Conservation (phyloP, 2,888 invertebrate genomes). For the Athalia rosae region DNA sequence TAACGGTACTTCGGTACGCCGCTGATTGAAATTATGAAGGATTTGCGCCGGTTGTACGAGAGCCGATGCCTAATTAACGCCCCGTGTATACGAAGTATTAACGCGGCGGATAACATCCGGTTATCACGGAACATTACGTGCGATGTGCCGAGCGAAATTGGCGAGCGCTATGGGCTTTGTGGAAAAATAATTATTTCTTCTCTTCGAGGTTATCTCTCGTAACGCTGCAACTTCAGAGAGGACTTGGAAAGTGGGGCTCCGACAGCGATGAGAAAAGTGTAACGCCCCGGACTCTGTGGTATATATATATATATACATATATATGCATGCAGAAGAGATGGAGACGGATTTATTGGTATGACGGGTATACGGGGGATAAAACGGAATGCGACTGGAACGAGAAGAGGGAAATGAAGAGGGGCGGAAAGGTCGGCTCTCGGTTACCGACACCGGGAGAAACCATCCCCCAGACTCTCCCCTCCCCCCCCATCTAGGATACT, state of each 20-base stretch:
- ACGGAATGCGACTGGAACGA: background rate
- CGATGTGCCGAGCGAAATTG: too few species aligned
- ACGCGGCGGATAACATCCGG: background rate
- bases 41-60: background rate
- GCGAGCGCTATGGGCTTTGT: too few species aligned
- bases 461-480: slow-evolving; percentile 11
- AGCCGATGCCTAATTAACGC: slow-evolving; percentile 9
- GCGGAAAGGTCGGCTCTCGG: background rate
- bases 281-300: slow-evolving; percentile 17
- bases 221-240: too few species aligned
- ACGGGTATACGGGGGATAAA: background rate
- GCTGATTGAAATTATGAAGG: slow-evolving; percentile 36
- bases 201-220: too few species aligned
- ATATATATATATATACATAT: too few species aligned
- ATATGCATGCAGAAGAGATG: slow-evolving; percentile 41
- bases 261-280: slow-evolving; percentile 39
- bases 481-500: slow-evolving; percentile 47
- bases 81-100: background rate
- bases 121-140: too few species aligned
- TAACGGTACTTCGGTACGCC: slow-evolving; percentile 16
- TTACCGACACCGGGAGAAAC: slow-evolving; percentile 7
- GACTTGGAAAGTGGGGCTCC: background rate
- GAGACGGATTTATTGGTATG: slow-evolving; percentile 24
- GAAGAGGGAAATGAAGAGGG: background rate
- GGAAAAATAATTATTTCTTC: too few species aligned